Conservation (phyloP, 2,113 vertebrate genomes). For the Anarrhichthys ocellatus region DNA sequence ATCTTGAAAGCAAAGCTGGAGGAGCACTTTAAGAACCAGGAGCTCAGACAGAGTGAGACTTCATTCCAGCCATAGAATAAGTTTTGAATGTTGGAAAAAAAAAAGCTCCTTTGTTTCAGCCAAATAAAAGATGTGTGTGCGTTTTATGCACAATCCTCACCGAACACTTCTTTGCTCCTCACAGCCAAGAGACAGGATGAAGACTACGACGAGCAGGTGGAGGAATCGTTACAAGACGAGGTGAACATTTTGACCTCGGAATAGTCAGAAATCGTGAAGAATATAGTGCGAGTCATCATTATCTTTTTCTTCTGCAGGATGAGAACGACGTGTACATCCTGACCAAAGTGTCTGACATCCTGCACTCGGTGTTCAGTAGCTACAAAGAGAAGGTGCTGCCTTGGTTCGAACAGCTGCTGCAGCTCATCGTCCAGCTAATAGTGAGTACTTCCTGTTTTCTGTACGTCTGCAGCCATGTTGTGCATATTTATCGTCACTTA, state of each 20-base stretch:
- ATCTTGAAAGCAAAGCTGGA: slow-evolving; percentile 97
- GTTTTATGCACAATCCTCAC: not conserved
- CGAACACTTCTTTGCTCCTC: slow-evolving; percentile 41
- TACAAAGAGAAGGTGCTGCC: slow-evolving; percentile 96
- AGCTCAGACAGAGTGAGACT: slow-evolving; percentile 91
- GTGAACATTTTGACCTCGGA: slow-evolving; percentile 71
- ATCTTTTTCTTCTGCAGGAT: slow-evolving; percentile 83
- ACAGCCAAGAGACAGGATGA: slow-evolving; percentile 98
- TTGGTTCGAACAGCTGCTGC: slow-evolving; percentile 98
- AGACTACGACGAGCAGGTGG: slow-evolving; percentile 98
- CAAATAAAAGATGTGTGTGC: not conserved
- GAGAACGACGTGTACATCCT: slow-evolving; percentile 98
- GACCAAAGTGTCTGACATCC: slow-evolving; percentile 98
- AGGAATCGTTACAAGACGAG: slow-evolving; percentile 97
- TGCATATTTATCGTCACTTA: not conserved
- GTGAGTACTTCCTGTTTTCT: slow-evolving; percentile 84
- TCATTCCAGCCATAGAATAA: accelerated
- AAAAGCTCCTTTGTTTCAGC: not conserved
- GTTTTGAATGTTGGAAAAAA: not conserved
- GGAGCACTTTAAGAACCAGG: slow-evolving; percentile 99
- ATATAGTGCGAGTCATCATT: accelerated
- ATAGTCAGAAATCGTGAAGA: not conserved
- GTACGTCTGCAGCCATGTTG: not conserved
- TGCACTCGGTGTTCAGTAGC: slow-evolving; percentile 98
- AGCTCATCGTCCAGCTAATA: slow-evolving; percentile 95